These are phyloP conservation scores for Muscicapa adusta DNA, from an alignment of 2,113 vertebrate species.

Conservation along the genomic window DNA sequence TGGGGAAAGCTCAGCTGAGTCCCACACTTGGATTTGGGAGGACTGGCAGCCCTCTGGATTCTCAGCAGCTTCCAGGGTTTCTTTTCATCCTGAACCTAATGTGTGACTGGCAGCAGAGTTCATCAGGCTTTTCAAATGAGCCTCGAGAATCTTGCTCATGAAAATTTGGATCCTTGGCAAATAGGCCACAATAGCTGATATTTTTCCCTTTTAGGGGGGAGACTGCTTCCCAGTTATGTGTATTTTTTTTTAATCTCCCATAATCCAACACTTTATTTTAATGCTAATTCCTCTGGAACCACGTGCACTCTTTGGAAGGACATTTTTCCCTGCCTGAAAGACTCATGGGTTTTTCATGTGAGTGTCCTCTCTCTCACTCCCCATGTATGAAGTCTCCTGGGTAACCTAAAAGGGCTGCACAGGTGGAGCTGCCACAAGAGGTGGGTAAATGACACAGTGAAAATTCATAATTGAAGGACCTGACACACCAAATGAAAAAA, in stretches of 20 bases:
- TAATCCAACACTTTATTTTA: background rate
- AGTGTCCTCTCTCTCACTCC: background rate
- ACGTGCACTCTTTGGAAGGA: background rate
- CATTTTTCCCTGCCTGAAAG: background rate
- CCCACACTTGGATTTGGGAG: background rate
- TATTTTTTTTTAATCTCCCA: background rate
- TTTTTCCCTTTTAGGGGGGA: conserved; percentile 32
- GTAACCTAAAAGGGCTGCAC: background rate
- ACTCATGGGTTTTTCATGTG: background rate
- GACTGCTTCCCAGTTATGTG: background rate
- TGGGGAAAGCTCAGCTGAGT: background rate
- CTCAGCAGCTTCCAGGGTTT: conserved; percentile 3
- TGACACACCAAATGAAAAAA: background rate
- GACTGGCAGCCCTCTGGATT: background rate
- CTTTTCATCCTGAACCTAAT: background rate
- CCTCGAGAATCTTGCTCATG: conserved; percentile 18
- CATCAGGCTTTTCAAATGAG: background rate
- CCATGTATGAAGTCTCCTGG: background rate
- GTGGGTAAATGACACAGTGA: background rate
- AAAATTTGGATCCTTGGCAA: conserved; percentile 42
- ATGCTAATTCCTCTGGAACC: background rate
- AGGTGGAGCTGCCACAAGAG: background rate
- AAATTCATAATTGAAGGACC: background rate
- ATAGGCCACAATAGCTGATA: background rate
- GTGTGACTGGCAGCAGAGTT: background rate